Evolutionary conservation across 2,888 invertebrate genomes (phyloP).

Genomic region (Pyrochroa serraticornis): DNA sequence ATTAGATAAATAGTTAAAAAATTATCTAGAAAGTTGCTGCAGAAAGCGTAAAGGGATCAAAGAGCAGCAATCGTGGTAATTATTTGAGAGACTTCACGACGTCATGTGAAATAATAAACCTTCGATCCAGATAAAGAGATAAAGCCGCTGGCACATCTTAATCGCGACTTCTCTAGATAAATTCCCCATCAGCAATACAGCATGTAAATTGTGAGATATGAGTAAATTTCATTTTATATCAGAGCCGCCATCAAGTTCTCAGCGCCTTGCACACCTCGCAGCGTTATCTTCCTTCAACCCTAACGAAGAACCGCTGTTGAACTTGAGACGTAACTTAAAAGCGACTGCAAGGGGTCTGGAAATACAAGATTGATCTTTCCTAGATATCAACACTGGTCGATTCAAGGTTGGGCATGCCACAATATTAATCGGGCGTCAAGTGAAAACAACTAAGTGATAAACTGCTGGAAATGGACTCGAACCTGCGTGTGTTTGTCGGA

Average conservation of each 20-base stretch:
- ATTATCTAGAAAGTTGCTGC: no score
- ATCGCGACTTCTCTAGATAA: slow-evolving; percentile 30
- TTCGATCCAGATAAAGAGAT: not conserved
- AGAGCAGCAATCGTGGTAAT: no score
- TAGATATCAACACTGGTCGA: slow-evolving; percentile 51
- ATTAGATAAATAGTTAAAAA: no score
- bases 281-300: no score
- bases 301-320: no score
- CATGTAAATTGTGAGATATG: slow-evolving; percentile 28
- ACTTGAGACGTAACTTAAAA: no score
- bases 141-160: slow-evolving; percentile 24
- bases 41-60: no score
- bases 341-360: not conserved
- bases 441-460: slow-evolving; percentile 59
- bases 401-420: slow-evolving; percentile 56
- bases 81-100: not conserved
- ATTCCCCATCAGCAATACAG: slow-evolving; percentile 26
- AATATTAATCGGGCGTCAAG: slow-evolving; percentile 60
- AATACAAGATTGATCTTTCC: slow-evolving; percentile 46
- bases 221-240: slow-evolving; percentile 25
- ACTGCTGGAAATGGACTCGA: slow-evolving; percentile 58
- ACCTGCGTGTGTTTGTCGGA: slow-evolving; percentile 55
- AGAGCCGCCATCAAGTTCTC: not conserved
- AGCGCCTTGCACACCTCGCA: no score
- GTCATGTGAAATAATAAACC: no score